A percentile compares a stretch with the other conserved stretches of the same genome.
Conservation (phyloP, 2,888 invertebrate species). For the Alcis repandata region DNA sequence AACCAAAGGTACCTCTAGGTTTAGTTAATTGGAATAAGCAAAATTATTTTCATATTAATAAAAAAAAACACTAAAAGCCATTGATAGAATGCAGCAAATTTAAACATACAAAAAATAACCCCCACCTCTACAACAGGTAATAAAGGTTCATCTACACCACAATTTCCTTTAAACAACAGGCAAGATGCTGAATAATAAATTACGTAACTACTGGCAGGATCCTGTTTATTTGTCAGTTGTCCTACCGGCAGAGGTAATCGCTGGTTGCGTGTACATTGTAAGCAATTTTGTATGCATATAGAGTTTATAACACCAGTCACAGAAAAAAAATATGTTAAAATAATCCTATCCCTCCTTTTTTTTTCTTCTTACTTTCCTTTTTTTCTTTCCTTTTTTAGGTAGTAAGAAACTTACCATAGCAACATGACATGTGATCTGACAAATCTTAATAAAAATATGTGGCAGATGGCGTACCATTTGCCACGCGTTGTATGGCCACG, state of each 20-base stretch:
- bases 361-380: no score
- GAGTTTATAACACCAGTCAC: constrained; percentile 57
- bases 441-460: no score
- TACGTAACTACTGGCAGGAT: constrained; percentile 78
- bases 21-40: no score
- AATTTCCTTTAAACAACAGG: constrained; percentile 55
- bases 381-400: no score
- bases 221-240: constrained; percentile 79
- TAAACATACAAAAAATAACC: constrained; percentile 12
- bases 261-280: constrained; percentile 70
- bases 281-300: constrained; percentile 59
- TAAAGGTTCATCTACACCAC: constrained; percentile 45
- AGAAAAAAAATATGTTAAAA: not conserved
- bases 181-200: constrained; percentile 66
- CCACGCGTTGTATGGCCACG: no score
- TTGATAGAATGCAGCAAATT: constrained; percentile 1
- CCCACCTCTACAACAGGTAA: constrained; percentile 26
- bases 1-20: no score
- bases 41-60: no score
- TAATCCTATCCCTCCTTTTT: no score
- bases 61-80: not conserved
- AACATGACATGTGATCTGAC: no score
- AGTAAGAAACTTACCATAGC: no score
- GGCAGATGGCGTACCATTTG: no score
- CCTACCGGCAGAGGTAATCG: constrained; percentile 72